Base-by-base conservation (phyloP, 1,140 invertebrate species). In the Mizuhopecten yessoensis region DNA sequence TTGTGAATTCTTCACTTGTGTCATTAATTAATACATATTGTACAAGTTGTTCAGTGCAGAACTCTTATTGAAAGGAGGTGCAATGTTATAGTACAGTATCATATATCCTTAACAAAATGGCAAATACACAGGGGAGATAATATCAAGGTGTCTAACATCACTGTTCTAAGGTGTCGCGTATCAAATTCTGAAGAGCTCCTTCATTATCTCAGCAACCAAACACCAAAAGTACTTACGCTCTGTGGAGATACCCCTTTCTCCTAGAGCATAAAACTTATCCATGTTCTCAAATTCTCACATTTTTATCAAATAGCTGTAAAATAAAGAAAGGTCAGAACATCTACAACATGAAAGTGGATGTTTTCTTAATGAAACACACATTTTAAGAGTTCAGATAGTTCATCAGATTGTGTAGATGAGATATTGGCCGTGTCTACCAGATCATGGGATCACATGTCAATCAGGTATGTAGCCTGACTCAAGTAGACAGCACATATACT, bases 261-360 rank as follows among this genome's bases (percentile, higher is more conserved):
- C 23, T n/a, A 0, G 0, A 75, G 29, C n/a, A 75, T 49, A 49
- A 49, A 49, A 49, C 3, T 49, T 23, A 75, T 17, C 57, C n/a
- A 29, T n/a, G 57, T 75, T 75, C 57, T 29, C n/a, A 75, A n/a
- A 75, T 75, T 29, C n/a, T 29, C 57, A 75, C 57, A 5, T 49
- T 23, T 20, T 29, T 75, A n/a, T 75, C 57, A 75, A 29, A n/a
- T 49, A 75, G 3, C 57, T 75, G 42, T 75, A 75, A 23, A 7
- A 3, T 17, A 29, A 13, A 75, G 57, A 17, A 49, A 75, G 57
- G n/a, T 75, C n/a, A 75, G 23, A 75, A 75, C 23, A 45, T 75
- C n/a, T 75, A 29, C 23, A 75, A 29, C 57, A 75, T n/a, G 23
- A 75, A 75, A 75, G n/a, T 75, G 57, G 57, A 75, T 75, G 57